Conservation (phyloP, 2,888 invertebrate species). For the Trichogramma evanescens region DNA sequence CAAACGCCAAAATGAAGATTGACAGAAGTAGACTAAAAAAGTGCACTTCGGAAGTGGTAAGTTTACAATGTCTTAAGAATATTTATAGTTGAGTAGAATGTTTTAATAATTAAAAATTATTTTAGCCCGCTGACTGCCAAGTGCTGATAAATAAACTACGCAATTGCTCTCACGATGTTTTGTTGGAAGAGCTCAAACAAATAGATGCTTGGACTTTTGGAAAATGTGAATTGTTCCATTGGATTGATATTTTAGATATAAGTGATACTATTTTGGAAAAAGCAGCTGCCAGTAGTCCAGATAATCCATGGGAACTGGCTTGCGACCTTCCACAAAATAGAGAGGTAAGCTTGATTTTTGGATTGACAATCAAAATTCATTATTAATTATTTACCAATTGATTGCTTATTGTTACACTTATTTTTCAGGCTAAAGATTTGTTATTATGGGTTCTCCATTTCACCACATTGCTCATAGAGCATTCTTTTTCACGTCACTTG, state of each 20-base stretch:
- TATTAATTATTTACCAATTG: conserved; percentile 1
- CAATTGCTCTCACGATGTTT: conserved; percentile 58
- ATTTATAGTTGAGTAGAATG: neutral
- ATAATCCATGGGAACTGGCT: conserved; percentile 63
- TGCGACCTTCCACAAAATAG: conserved; percentile 64
- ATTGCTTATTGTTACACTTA: neutral
- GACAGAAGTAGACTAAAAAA: conserved; percentile 74
- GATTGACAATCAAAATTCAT: neutral
- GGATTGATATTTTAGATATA: conserved; percentile 76
- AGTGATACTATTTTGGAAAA: conserved; percentile 69
- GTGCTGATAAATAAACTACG: conserved; percentile 67
- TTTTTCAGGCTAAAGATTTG: conserved; percentile 60
- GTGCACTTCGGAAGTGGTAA: conserved; percentile 73
- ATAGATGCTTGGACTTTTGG: conserved; percentile 79
- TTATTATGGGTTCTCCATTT: conserved; percentile 71
- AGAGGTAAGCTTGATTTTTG: conserved; percentile 46
- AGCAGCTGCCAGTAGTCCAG: conserved; percentile 58
- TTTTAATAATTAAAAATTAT: conserved; percentile 14
- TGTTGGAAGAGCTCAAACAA: conserved; percentile 62
- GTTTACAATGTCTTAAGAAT: conserved; percentile 26
- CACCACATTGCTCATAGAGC: conserved; percentile 76
- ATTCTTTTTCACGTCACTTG: conserved; percentile 77
- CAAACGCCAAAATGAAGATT: conserved; percentile 63
- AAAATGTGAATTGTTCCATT: conserved; percentile 80
- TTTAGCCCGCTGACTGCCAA: conserved; percentile 65